Conservation (phyloP, 2,113 vertebrate genomes). For the Oreochromis aureus region DNA sequence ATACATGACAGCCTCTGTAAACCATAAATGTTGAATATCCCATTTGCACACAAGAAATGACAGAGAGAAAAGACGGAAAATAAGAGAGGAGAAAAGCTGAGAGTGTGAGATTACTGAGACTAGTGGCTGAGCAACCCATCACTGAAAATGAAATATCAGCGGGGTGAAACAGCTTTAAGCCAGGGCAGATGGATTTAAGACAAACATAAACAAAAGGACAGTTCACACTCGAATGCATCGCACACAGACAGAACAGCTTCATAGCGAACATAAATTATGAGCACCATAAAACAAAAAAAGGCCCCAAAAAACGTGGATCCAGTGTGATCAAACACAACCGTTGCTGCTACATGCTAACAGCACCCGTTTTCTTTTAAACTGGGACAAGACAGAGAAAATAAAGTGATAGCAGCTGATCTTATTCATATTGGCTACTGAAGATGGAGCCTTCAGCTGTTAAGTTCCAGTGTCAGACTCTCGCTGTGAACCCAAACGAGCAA, state of each 20-base stretch:
- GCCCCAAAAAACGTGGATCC: not conserved
- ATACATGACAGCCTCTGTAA: slow-evolving; percentile 61
- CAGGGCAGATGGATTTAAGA: not conserved
- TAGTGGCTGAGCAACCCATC: not conserved
- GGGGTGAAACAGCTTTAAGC: not conserved
- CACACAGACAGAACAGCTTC: not conserved
- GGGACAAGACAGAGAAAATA: not conserved
- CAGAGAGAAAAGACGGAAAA: not conserved
- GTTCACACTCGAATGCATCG: not conserved
- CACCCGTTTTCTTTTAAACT: not conserved
- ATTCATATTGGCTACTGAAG: slow-evolving; percentile 44
- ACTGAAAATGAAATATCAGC: slow-evolving; percentile 9
- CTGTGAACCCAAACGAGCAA: slow-evolving; percentile 62
- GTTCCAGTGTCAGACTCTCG: slow-evolving; percentile 50
- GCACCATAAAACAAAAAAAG: not conserved
- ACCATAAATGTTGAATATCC: slow-evolving; percentile 58
- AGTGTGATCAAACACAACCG: not conserved
- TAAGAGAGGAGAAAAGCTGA: not conserved
- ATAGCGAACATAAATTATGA: not conserved
- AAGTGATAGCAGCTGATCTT: slow-evolving; percentile 18
- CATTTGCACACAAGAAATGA: slow-evolving; percentile 10
- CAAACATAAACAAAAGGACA: not conserved
- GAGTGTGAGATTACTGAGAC: not conserved
- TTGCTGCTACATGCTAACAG: not conserved
- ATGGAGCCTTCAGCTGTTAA: slow-evolving; percentile 56